phyloP scores from a whole-genome alignment of 1,140 invertebrate genomes.

The Goniozus legneri region DNA sequence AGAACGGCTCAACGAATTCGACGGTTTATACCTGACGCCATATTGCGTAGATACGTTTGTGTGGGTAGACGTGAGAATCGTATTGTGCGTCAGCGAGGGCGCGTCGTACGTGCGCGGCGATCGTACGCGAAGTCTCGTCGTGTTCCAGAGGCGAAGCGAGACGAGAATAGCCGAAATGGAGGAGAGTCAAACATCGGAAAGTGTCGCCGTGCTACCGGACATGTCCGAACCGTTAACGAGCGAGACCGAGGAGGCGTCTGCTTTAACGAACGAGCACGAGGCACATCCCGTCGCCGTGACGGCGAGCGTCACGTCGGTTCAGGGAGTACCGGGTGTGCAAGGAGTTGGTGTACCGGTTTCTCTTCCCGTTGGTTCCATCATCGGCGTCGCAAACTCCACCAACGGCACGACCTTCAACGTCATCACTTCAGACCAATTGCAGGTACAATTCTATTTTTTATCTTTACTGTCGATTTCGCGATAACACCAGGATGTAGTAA shows the following conservation, averaged over 20 bases:
- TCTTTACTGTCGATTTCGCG: background rate
- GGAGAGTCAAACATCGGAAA: slow-evolving; percentile 57
- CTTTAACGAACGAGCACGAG: slow-evolving; percentile 46
- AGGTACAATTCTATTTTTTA: slow-evolving; percentile 40
- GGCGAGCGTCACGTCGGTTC: slow-evolving; percentile 35
- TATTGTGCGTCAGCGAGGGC: background rate
- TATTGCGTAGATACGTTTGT: slow-evolving; percentile 24
- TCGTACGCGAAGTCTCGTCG: no score
- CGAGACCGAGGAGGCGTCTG: slow-evolving; percentile 53
- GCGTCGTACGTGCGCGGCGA: background rate
- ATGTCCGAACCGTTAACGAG: slow-evolving; percentile 60
- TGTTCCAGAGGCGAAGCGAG: no score
- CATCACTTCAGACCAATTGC: slow-evolving; percentile 77
- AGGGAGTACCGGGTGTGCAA: slow-evolving; percentile 38
- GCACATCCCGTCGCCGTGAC: slow-evolving; percentile 49
- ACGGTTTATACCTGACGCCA: no score
- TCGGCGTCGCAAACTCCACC: slow-evolving; percentile 58
- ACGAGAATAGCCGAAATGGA: slow-evolving; percentile 54
- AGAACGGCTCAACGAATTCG: no score
- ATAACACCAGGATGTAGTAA: background rate
- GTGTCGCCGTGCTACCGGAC: slow-evolving; percentile 59
- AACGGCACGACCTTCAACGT: slow-evolving; percentile 76
- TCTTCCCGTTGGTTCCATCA: slow-evolving; percentile 74
- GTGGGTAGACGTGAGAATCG: slow-evolving; percentile 6
- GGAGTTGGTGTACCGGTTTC: slow-evolving; percentile 68